Evolutionary conservation across 1,140 invertebrate genomes (phyloP), one percentile per base, ranked within the genome.

Genomic region (Drosophila parvula): DNA sequence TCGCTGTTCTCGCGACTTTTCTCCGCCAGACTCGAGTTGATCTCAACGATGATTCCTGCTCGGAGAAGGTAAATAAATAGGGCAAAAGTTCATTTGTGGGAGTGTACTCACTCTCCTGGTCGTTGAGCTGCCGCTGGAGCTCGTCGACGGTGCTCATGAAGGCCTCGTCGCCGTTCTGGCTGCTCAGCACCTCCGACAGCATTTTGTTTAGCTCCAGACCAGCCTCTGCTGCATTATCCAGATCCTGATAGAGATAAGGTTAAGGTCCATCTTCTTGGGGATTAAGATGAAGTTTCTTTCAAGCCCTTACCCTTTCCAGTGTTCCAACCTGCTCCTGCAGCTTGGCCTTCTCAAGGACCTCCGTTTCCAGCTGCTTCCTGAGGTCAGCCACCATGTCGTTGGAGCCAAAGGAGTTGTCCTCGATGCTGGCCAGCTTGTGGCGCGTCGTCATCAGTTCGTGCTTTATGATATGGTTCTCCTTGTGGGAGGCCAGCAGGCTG

Each of bases 361-460:
- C 79, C 12, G 85, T 79, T 41, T 92, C 93, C 28, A 97, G 92
- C 81, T 95, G 93, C 40, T 93, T 92, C 65, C 95, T 94, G 2
- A 95, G 84, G 8, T 94, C 93, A 5, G 93, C 92, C 3, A 96
- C 94, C 94, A 96, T 95, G 86, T 96, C 95, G 76, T 96, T 95
- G 78, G 95, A 95, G 7, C 95, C 95, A 92, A 95, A 95, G 6
- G 95, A 95, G 88, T 94, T 95, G 80, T 95, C 94, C 92, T 96
- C 94, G 67, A 95, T 95, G 78, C 93, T 92, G 77, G 93, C 93
- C 75, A 94, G 84, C 79, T 96, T 94, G 56, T 93, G 94, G 78
- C 96, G 93, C 32, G 93, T 93, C 70, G 94, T 92, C 76, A 94
- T 93, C 41, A 95, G 92, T 73, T 96, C 94, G 59, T 94, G 94